Evolutionary conservation across 2,113 vertebrate genomes (phyloP), one percentile per base, ranked within the genome.

Genomic region (Aegotheles bennettii): DNA sequence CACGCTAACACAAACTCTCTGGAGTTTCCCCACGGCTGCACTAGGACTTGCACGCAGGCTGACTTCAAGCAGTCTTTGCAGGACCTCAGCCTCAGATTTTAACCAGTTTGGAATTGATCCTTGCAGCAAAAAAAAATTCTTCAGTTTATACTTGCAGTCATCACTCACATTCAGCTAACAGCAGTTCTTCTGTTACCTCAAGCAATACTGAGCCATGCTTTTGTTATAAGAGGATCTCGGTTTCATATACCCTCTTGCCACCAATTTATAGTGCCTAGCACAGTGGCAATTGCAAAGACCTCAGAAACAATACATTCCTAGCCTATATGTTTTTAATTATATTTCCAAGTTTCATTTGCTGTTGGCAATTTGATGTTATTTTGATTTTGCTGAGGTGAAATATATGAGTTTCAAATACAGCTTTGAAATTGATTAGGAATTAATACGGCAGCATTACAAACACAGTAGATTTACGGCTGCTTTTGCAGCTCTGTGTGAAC

Each of bases 361-460:
- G 43, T 93, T 94, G 92, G 94, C 93, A 94, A 95, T 79, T 87
- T 95, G 85, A 93, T 1, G 1, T 70, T 96, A 93, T 94, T 97
- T 95, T 95, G 85, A 88, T 94, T 95, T 94, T 88, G 63, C 79
- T 84, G 68, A 83, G 76, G 59, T 94, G 80, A 94, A 96, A 95
- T 93, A 85, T 94, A 63, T 90, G 71, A 83, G 87, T 89, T 96
- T 93, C 92, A 94, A 93, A 93, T 95, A 48, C 6, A 11, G 40
- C 79, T 93, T 95, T 78, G 85, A 86, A 96, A 94, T 89, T 96
- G 90, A 94, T 96, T 95, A 88, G 88, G 79, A 94, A 96, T 96
- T 96, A 96, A 95, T 88, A 89, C 45, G 90, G 85, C 87, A 86
- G 51, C 90, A 93, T 94, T 96, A 87, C 64, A 93, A 71, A 81